Conservation (phyloP, 2,797 vertebrate species). For the Coregonus ussuriensis region DNA sequence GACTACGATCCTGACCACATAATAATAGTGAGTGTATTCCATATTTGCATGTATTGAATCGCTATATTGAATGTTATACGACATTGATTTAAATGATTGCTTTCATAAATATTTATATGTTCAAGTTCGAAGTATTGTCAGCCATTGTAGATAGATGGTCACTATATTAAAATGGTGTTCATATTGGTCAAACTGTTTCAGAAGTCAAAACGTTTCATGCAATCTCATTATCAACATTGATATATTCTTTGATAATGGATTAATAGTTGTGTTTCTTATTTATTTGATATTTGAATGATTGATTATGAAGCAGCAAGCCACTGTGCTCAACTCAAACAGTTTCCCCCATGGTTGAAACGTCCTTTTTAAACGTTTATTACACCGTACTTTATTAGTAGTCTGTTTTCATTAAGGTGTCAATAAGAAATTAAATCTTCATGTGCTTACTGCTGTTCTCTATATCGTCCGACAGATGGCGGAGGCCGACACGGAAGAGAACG, state of each 20-base stretch:
- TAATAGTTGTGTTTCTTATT: background rate
- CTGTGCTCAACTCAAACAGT: background rate
- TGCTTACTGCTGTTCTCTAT: slow-evolving; percentile 1
- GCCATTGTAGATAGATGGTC: too few relatives aligned
- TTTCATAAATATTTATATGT: too few relatives aligned
- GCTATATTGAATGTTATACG: too few relatives aligned
- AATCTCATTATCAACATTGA: too few relatives aligned
- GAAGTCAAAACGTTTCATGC: too few relatives aligned
- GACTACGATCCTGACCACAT: background rate
- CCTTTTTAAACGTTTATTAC: background rate
- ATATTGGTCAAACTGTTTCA: too few relatives aligned
- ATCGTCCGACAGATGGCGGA: slow-evolving; percentile 73
- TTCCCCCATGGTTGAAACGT: background rate
- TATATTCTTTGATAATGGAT: too few relatives aligned
- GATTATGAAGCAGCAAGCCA: background rate
- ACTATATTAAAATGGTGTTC: too few relatives aligned
- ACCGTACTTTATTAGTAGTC: background rate
- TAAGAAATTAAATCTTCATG: background rate
- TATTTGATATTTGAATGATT: background rate
- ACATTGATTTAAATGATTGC: too few relatives aligned
- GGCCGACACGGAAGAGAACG: slow-evolving; percentile 48
- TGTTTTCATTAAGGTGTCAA: background rate
- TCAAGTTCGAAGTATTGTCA: too few relatives aligned
- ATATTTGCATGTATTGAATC: background rate
- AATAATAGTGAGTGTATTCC: background rate